phyloP scores from a whole-genome alignment of 1,140 invertebrate genomes.

The Brachionus koreanus region DNA sequence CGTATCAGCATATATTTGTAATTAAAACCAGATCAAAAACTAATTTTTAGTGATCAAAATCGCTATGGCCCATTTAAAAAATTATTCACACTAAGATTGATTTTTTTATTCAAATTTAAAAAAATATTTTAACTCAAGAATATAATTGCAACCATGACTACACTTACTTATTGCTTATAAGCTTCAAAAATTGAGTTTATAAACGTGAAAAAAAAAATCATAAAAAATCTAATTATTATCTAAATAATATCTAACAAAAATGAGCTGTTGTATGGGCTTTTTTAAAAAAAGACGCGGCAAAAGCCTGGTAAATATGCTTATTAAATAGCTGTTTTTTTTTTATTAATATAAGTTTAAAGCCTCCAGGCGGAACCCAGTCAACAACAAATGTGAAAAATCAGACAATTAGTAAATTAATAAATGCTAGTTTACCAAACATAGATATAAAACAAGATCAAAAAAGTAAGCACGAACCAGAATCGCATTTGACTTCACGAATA shows the following conservation, averaged over 20 bases:
- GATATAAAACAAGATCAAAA: background rate
- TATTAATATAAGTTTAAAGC: background rate
- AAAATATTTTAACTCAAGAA: background rate
- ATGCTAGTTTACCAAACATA: background rate
- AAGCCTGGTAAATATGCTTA: background rate
- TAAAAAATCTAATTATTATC: slow-evolving; percentile 31
- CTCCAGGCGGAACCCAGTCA: background rate
- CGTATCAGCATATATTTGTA: too few relatives aligned
- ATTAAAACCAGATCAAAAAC: too few relatives aligned
- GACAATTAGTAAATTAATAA: background rate
- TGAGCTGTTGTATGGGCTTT: slow-evolving; percentile 38
- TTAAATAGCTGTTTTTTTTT: background rate
- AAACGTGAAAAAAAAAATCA: background rate
- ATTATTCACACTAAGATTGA: background rate
- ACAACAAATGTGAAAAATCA: background rate
- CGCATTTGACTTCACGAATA: background rate
- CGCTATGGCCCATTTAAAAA: background rate
- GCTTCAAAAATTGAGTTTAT: background rate
- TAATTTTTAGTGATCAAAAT: background rate
- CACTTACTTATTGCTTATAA: background rate
- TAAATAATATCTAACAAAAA: background rate
- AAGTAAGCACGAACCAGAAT: background rate
- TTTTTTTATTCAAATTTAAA: background rate
- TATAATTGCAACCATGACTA: background rate
- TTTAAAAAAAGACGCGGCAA: slow-evolving; percentile 6